A percentile compares a stretch with the other conserved stretches of the same genome.
phyloP scores from a whole-genome alignment of 2,797 vertebrate species.

The Benthosema pterotum region DNA sequence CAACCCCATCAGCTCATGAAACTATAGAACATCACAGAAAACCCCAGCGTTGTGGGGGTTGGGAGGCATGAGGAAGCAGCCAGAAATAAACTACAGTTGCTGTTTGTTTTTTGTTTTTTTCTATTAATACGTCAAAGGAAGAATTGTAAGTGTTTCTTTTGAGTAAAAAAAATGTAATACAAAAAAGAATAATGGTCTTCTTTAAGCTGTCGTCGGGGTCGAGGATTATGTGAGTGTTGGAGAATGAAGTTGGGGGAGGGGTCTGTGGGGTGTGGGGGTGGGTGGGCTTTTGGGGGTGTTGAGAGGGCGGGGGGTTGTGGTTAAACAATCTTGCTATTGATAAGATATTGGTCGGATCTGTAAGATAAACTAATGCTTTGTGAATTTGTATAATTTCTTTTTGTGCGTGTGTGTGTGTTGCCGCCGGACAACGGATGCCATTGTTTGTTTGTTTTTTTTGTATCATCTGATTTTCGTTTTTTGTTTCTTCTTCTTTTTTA shows the following conservation, averaged over 20 bases:
- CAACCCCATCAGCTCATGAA: constrained; percentile 94
- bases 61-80: constrained; percentile 50
- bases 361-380: constrained; percentile 87
- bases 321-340: constrained; percentile 82
- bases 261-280: constrained; percentile 67
- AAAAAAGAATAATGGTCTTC: constrained; percentile 69
- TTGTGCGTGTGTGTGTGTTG: constrained; percentile 76
- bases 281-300: constrained; percentile 60
- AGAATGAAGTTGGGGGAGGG: constrained; percentile 18
- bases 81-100: constrained; percentile 60
- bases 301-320: constrained; percentile 65
- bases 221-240: constrained; percentile 38
- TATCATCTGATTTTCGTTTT: constrained; percentile 82
- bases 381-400: constrained; percentile 90
- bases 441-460: constrained; percentile 86
- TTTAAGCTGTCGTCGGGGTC: constrained; percentile 82
- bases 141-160: constrained; percentile 83
- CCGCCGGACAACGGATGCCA: constrained; percentile 81
- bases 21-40: constrained; percentile 35
- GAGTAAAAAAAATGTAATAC: constrained; percentile 50
- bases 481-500: constrained; percentile 76
- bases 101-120: constrained; percentile 68
- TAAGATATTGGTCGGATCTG: constrained; percentile 85
- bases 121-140: constrained; percentile 78
- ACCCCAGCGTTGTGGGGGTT: constrained; percentile 25